phyloP scores from a whole-genome alignment of 2,797 vertebrate species.

The Enteromius anoplus region DNA sequence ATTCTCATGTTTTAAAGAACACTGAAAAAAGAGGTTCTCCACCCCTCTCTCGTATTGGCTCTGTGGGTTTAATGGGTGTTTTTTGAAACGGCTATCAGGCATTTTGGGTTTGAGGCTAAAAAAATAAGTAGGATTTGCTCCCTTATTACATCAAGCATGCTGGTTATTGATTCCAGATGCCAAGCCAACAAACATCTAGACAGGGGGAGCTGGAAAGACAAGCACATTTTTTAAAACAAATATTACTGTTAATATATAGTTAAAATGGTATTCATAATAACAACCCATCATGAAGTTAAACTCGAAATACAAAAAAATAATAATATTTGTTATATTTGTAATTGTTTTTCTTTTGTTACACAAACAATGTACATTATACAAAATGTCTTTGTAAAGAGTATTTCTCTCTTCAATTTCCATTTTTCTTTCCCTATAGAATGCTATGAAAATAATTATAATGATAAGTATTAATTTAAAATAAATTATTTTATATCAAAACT shows the following conservation, averaged over 20 bases:
- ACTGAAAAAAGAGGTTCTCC: conserved; percentile 40
- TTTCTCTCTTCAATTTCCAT: neutral
- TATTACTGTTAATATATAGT: neutral
- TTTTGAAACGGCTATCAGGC: conserved; percentile 52
- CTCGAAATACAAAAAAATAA: too few relatives aligned
- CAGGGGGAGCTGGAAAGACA: neutral
- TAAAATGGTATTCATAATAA: neutral
- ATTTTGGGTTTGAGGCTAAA: conserved; percentile 40
- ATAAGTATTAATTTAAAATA: neutral
- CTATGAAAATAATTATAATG: neutral
- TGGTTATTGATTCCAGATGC: conserved; percentile 71
- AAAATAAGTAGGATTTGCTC: conserved; percentile 36
- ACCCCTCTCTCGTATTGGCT: conserved; percentile 72
- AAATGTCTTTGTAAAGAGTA: neutral
- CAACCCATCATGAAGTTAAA: neutral
- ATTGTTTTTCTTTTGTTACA: neutral
- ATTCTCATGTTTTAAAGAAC: neutral
- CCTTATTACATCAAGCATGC: conserved; percentile 26
- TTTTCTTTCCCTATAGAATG: neutral
- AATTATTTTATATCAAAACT: neutral
- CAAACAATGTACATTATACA: neutral
- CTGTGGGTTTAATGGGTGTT: conserved; percentile 11
- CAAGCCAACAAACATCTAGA: conserved; percentile 30
- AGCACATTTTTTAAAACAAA: neutral
- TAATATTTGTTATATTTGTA: too few relatives aligned